These are phyloP conservation scores for Numenius arquata DNA, from an alignment of 2,113 vertebrate species.

Conservation along the genomic window DNA sequence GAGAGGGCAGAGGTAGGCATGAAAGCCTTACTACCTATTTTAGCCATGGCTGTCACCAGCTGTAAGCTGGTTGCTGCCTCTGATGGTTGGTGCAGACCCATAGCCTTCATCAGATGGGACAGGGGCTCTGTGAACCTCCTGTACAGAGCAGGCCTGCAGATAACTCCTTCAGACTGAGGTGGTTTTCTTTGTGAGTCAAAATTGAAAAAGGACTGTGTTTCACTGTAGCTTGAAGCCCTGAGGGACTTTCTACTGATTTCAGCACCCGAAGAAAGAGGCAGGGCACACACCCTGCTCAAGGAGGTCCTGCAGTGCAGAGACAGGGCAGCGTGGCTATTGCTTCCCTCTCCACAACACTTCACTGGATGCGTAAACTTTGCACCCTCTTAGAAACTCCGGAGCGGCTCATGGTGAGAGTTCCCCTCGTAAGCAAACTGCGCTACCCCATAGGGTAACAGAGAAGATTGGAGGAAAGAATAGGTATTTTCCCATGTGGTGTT, in stretches of 20 bases:
- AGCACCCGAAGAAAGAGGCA: not conserved
- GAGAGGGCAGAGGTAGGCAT: not conserved
- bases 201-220: not conserved
- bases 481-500: not conserved
- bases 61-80: not conserved
- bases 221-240: not conserved
- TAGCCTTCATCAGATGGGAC: not conserved
- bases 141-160: rapidly evolving
- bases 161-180: not conserved
- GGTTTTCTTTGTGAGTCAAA: not conserved
- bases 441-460: not conserved
- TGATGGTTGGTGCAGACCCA: not conserved
- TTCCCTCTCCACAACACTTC: not conserved
- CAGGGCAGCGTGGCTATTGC: not conserved
- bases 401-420: not conserved
- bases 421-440: not conserved
- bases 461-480: not conserved
- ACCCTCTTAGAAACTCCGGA: not conserved
- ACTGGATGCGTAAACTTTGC: not conserved
- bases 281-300: not conserved
- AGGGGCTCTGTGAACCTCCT: not conserved
- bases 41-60: not conserved
- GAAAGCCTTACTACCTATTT: not conserved
- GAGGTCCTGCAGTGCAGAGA: not conserved
- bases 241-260: not conserved